Evolutionary conservation across 2,888 invertebrate genomes (phyloP), one percentile per base, ranked within the genome.

Genomic region (Sinopyrophorus schimmeli): DNA sequence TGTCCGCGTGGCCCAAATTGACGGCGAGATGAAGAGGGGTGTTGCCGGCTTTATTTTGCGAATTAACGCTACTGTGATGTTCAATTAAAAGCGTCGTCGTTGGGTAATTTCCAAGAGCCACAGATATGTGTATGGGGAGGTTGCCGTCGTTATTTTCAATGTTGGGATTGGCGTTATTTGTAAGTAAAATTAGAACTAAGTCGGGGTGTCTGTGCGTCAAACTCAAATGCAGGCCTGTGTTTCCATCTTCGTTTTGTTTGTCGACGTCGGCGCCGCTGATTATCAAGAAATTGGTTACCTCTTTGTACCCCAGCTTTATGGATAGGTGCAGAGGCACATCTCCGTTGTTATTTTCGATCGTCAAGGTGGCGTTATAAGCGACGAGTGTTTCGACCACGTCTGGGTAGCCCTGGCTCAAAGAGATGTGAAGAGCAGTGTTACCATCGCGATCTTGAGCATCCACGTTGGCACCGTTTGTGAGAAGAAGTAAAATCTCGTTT

Each of bases 11-110:
- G 40, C 60, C 58, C 6, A 20, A 30, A 26, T 60, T 55, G 5
- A 57, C 59, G 6, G 63, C 61, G 15, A 55, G 26, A 28, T 65
- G 65, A 6, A 65, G 51, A 5, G 63, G 54, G 3, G 61, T 60
- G 9, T 21, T 3, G 9, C 21, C 21, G 7, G 21, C 21, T 47
- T n/a, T n/a, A n/a, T n/a, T n/a, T n/a, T n/a, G n/a, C n/a, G n/a
- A n/a, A n/a, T n/a, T n/a, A n/a, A n/a, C n/a, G n/a, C n/a, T n/a
- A n/a, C n/a, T n/a, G n/a, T n/a, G n/a, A n/a, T n/a, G n/a, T n/a
- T n/a, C n/a, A n/a, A n/a, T n/a, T n/a, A n/a, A n/a, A n/a, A n/a
- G n/a, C n/a, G n/a, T n/a, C n/a, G n/a, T n/a, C n/a, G n/a, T n/a
- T n/a, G n/a, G n/a, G n/a, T n/a, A n/a, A n/a, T n/a, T n/a, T n/a